Conservation (phyloP, 2,113 vertebrate species). For the Bufo bufo region DNA sequence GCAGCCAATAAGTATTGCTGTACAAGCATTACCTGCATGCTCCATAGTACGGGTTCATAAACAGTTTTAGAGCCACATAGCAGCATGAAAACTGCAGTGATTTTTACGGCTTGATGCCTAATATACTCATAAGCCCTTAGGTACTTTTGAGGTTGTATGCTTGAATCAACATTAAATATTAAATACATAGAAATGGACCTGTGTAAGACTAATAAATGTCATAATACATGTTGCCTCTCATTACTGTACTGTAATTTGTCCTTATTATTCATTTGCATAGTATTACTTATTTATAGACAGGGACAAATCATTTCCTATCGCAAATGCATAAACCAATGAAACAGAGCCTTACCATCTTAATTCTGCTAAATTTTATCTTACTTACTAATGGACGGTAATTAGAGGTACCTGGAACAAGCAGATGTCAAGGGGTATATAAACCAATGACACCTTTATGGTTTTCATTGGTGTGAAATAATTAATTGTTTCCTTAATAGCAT, state of each 20-base stretch:
- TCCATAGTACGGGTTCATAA: not conserved
- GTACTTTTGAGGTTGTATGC: slow-evolving; percentile 11
- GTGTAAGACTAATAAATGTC: not conserved
- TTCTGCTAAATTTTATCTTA: not conserved
- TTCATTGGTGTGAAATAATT: not conserved
- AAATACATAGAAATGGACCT: not conserved
- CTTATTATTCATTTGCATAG: not conserved
- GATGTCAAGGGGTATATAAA: not conserved
- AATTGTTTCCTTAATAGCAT: not conserved
- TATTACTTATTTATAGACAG: not conserved
- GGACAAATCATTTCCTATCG: not conserved
- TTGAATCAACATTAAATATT: slow-evolving; percentile 8
- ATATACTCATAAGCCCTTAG: not conserved
- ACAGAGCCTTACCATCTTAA: not conserved
- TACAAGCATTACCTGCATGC: not conserved
- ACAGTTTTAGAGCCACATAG: not conserved
- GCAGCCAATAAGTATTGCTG: not conserved
- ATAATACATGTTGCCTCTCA: not conserved
- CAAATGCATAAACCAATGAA: not conserved
- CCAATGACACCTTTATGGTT: not conserved
- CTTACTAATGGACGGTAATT: not conserved
- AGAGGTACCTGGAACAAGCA: not conserved
- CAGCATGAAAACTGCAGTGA: not conserved
- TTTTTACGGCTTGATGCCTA: not conserved
- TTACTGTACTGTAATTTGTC: not conserved